A percentile compares a stretch with the other conserved stretches of the same genome.
These are phyloP conservation scores for Acronicta leporina DNA, from an alignment of 2,888 invertebrate species.

Conservation along the genomic window DNA sequence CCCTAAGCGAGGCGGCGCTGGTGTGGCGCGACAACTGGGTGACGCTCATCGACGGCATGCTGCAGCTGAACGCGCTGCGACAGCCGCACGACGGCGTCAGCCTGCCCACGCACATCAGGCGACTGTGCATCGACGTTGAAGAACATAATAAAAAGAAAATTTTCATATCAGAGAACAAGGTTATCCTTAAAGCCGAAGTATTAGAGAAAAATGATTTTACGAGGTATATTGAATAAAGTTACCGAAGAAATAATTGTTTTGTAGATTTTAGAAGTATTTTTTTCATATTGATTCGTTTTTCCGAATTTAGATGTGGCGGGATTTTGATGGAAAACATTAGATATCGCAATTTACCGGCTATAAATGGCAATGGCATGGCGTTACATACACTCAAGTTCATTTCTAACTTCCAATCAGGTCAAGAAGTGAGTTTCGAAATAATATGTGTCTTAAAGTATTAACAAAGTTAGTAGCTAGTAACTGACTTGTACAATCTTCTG, in stretches of 20 bases:
- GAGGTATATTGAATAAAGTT: conserved; percentile 29
- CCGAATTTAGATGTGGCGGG: conserved; percentile 61
- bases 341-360: conserved; percentile 43
- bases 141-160: conserved; percentile 36
- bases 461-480: too few species aligned
- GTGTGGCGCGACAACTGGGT: conserved; percentile 94
- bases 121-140: conserved; percentile 52
- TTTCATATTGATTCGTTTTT: too few species aligned
- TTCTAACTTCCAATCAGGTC: conserved; percentile 34
- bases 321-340: conserved; percentile 55
- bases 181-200: conserved; percentile 29
- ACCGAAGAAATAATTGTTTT: too few species aligned
- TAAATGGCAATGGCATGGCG: conserved; percentile 23
- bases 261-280: too few species aligned
- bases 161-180: conserved; percentile 1
- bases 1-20: conserved; percentile 67
- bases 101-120: conserved; percentile 86
- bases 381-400: conserved; percentile 51
- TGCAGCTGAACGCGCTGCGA: conserved; percentile 92
- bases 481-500: background rate
- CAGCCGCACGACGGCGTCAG: conserved; percentile 89
- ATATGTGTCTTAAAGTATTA: too few species aligned
- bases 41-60: conserved; percentile 93
- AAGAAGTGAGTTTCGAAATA: conserved; percentile 48
- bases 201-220: conserved; percentile 20